Evolutionary conservation across 2,113 vertebrate genomes (phyloP).

Genomic region (Nannospalax galili): DNA sequence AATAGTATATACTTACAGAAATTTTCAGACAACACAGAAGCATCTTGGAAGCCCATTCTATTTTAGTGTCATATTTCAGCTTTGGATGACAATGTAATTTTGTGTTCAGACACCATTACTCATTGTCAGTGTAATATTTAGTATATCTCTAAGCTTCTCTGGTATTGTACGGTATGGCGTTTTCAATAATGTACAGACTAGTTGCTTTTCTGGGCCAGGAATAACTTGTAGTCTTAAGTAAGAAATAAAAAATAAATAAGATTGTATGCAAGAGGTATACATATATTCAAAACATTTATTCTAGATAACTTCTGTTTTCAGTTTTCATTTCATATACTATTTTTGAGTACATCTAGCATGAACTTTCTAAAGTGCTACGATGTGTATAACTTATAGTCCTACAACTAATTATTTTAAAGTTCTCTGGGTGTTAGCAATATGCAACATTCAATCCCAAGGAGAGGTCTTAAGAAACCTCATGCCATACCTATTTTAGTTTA

Average conservation of each 20-base stretch:
- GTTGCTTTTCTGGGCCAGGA: slow-evolving; percentile 32
- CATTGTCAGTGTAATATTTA: slow-evolving; percentile 63
- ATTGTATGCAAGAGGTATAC: slow-evolving; percentile 5
- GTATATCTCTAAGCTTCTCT: slow-evolving; percentile 53
- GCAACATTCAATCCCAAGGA: neutral
- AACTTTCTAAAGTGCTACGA: slow-evolving; percentile 9
- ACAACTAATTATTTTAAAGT: slow-evolving; percentile 47
- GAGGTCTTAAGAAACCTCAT: neutral
- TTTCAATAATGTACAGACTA: slow-evolving; percentile 68
- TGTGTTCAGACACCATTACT: slow-evolving; percentile 59
- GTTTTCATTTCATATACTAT: slow-evolving; percentile 49
- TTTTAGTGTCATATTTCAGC: slow-evolving; percentile 69
- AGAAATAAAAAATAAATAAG: slow-evolving; percentile 46
- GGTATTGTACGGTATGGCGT: slow-evolving; percentile 51
- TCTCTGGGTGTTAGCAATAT: neutral
- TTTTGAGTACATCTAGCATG: slow-evolving; percentile 20
- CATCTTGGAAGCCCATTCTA: slow-evolving; percentile 5
- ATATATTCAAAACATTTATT: slow-evolving; percentile 55
- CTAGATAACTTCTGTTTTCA: slow-evolving; percentile 1
- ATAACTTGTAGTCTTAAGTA: slow-evolving; percentile 54
- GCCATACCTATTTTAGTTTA: slow-evolving; percentile 28
- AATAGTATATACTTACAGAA: neutral
- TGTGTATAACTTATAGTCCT: slow-evolving; percentile 22
- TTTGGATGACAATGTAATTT: slow-evolving; percentile 64
- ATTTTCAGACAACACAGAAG: slow-evolving; percentile 45